phyloP scores from a whole-genome alignment of 2,888 invertebrate genomes.

The Pyrrhia umbra region DNA sequence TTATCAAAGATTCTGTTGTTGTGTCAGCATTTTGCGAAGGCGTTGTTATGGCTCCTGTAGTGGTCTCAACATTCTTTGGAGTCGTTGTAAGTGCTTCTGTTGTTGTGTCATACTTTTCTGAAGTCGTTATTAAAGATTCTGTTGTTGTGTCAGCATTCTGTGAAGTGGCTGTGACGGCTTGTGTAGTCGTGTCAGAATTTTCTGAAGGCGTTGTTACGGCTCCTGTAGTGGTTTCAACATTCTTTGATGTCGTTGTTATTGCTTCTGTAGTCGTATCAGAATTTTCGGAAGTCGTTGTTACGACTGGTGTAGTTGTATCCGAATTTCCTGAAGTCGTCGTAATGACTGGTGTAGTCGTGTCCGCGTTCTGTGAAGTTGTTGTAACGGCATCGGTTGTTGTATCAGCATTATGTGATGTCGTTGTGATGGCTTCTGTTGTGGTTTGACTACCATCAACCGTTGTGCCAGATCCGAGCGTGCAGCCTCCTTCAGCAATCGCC shows the following conservation, averaged over 20 bases:
- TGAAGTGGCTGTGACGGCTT: not conserved
- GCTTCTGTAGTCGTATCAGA: constrained; percentile 16
- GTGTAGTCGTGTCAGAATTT: constrained; percentile 10
- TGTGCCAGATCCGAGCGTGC: not conserved
- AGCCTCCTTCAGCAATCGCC: not conserved
- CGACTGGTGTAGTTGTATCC: constrained; percentile 8
- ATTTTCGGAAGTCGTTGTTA: not conserved
- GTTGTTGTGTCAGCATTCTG: not conserved
- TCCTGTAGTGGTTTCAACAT: not conserved
- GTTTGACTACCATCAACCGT: not conserved
- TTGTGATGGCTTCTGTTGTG: not conserved
- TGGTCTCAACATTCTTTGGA: not conserved
- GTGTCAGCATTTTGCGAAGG: not conserved
- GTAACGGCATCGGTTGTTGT: not conserved
- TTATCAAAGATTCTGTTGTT: not conserved
- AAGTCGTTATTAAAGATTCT: not conserved
- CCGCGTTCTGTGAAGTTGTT: not conserved
- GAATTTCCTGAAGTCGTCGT: not conserved
- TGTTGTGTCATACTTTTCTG: not conserved
- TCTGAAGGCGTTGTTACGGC: not conserved
- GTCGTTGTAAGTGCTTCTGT: not conserved
- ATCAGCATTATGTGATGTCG: not conserved
- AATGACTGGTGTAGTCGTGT: not conserved
- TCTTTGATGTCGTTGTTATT: not conserved
- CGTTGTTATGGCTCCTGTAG: not conserved